phyloP scores from a whole-genome alignment of 1,140 invertebrate species.

The Drosophila bifasciata region DNA sequence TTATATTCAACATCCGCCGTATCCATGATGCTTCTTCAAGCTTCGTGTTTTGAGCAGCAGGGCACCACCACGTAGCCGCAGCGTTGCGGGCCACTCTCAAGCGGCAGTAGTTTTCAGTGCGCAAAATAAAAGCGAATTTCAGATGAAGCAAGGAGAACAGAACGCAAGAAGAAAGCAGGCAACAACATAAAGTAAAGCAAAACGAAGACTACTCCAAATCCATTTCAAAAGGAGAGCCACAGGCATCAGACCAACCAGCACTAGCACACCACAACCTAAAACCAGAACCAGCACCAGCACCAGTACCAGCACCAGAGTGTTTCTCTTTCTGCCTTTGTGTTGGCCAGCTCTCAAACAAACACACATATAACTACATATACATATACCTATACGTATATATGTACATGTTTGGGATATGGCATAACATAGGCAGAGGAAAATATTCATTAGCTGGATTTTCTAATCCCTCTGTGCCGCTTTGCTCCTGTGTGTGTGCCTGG shows the following conservation, averaged over 20 bases:
- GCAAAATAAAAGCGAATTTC: slow-evolving; percentile 24
- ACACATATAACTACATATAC: slow-evolving; percentile 20
- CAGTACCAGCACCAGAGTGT: slow-evolving; percentile 1
- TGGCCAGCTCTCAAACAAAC: slow-evolving; percentile 20
- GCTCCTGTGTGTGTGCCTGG: too few species aligned
- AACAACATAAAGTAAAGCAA: slow-evolving; percentile 29
- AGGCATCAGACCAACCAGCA: too few species aligned
- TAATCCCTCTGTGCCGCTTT: slow-evolving; percentile 12
- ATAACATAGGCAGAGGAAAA: slow-evolving; percentile 34
- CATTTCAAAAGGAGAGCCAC: slow-evolving; percentile 18
- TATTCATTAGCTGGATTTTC: slow-evolving; percentile 28
- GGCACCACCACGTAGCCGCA: slow-evolving; percentile 49
- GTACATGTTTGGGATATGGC: slow-evolving; percentile 25
- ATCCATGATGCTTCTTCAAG: slow-evolving; percentile 63
- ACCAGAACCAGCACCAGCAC: too few species aligned
- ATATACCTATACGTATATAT: slow-evolving; percentile 8
- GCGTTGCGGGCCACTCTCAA: slow-evolving; percentile 36
- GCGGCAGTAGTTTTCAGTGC: slow-evolving; percentile 44
- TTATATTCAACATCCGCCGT: too few species aligned
- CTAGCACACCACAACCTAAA: too few species aligned
- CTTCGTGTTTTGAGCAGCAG: slow-evolving; percentile 72
- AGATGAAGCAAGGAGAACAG: slow-evolving; percentile 6
- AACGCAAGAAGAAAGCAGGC: slow-evolving; percentile 24
- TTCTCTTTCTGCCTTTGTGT: slow-evolving; percentile 13
- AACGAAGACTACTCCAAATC: slow-evolving; percentile 38